Base-by-base conservation (phyloP, 2,113 vertebrate genomes). In the Trinectes maculatus region DNA sequence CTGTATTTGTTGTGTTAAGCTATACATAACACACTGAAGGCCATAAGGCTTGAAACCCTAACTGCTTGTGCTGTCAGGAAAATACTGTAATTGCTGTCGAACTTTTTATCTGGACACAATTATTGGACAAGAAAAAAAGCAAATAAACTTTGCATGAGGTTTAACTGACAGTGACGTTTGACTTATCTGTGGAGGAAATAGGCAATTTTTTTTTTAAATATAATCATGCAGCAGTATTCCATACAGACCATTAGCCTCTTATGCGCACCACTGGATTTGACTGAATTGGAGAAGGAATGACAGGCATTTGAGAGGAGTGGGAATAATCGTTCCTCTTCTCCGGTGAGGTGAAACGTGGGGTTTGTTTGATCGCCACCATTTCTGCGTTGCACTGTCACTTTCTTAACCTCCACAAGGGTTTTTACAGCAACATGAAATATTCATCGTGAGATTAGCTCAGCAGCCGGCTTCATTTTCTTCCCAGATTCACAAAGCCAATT, bases 361-460 rank as follows among this genome's bases (percentile, higher is more conserved):
- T 83, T 72, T 60, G 54, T 80, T 68, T 80, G 59, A 70, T 79
- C 74, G 51, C 46, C 69, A 31, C 51, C 74, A 16, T 64, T 54
- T 55, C 42, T 65, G 46, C 52, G 55, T 31, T 78, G 66, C 25
- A 48, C 56, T 3, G 46, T 83, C 42, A 74, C 46, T 11, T 68
- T 77, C 65, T 77, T 49, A 83, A 72, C 40, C 59, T 64, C 63
- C 78, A 63, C 79, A 87, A 74, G 82, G 80, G 71, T 82, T 85
- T 80, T 66, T 58, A 64, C 80, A 80, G 51, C 70, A 19, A 71
- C 56, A 85, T 84, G 22, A 82, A 87, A 77, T 80, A 84, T 77
- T 85, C 66, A 71, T 77, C 31, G 12, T 43, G 49, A 79, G 77
- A 83, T 81, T 53, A 81, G 58, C 42, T 63, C 43, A 37, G 61